A percentile compares a stretch with the other conserved stretches of the same genome.
Conservation (phyloP, 2,113 vertebrate genomes). For the Micronisus gabar region DNA sequence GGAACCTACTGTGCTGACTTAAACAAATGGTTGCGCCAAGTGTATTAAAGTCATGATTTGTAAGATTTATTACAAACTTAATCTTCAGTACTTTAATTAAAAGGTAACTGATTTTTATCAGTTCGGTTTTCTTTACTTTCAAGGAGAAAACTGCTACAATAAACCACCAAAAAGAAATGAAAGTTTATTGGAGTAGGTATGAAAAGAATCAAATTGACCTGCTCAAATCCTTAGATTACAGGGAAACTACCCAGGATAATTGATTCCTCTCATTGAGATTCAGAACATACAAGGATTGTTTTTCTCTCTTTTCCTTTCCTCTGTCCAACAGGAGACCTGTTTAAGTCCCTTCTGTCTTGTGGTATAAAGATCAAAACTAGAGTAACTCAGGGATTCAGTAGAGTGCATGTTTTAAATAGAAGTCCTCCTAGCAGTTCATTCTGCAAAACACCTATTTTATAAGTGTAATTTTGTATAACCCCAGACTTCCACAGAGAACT, state of each 20-base stretch:
- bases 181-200: neutral
- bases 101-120: conserved; percentile 14
- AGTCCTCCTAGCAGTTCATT: neutral
- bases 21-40: neutral
- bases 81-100: conserved; percentile 8
- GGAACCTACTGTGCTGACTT: neutral
- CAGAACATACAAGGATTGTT: neutral
- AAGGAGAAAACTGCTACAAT: neutral
- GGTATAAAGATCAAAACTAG: neutral
- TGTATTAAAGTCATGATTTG: neutral
- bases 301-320: neutral
- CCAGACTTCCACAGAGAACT: neutral
- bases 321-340: neutral
- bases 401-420: neutral
- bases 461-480: neutral
- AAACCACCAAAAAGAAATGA: neutral
- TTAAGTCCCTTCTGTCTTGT: neutral
- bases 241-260: neutral
- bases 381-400: neutral
- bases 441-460: neutral
- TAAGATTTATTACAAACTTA: neutral
- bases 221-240: neutral
- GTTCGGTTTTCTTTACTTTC: neutral
- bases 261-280: neutral
- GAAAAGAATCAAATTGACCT: neutral